A percentile compares a stretch with the other conserved stretches of the same genome.
phyloP scores from a whole-genome alignment of 1,140 invertebrate genomes.

The Catajapyx aquilonaris region DNA sequence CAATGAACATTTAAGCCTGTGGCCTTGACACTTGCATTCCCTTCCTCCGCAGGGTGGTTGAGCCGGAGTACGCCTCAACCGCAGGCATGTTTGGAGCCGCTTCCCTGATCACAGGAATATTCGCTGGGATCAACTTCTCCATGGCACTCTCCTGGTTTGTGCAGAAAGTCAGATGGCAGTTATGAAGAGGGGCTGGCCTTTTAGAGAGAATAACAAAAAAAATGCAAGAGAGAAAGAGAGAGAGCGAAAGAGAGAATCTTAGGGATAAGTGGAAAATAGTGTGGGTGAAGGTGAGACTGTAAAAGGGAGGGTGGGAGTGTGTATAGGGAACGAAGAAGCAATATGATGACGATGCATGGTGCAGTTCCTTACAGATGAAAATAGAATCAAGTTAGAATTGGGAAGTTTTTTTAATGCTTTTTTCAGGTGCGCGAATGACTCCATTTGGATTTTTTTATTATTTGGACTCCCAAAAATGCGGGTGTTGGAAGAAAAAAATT shows the following conservation, averaged over 20 bases:
- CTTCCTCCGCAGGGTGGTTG: conserved; percentile 51
- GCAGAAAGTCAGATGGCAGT: conserved; percentile 3
- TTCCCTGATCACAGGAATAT: conserved; percentile 71
- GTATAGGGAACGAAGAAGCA: too few species aligned
- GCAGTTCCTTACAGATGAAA: too few species aligned
- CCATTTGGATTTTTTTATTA: too few species aligned
- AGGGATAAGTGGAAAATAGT: not conserved
- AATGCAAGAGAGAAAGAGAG: too few species aligned
- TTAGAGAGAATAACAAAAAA: not conserved
- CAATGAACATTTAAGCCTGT: too few species aligned
- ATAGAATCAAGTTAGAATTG: too few species aligned
- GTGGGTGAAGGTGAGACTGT: not conserved
- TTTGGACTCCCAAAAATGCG: too few species aligned
- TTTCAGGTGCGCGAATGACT: too few species aligned
- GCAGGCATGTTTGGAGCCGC: conserved; percentile 93
- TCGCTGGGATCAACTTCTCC: conserved; percentile 57
- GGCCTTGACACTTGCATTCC: too few species aligned
- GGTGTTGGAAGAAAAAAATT: too few species aligned
- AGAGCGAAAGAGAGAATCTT: not conserved
- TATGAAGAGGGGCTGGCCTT: not conserved
- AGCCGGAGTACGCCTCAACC: conserved; percentile 53
- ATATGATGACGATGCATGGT: too few species aligned
- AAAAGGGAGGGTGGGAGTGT: not conserved
- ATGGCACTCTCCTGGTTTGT: conserved; percentile 42
- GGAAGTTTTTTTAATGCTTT: too few species aligned